Evolutionary conservation across 2,113 vertebrate species (phyloP), one percentile per base, ranked within the genome.

Genomic region (Gavia stellata): DNA sequence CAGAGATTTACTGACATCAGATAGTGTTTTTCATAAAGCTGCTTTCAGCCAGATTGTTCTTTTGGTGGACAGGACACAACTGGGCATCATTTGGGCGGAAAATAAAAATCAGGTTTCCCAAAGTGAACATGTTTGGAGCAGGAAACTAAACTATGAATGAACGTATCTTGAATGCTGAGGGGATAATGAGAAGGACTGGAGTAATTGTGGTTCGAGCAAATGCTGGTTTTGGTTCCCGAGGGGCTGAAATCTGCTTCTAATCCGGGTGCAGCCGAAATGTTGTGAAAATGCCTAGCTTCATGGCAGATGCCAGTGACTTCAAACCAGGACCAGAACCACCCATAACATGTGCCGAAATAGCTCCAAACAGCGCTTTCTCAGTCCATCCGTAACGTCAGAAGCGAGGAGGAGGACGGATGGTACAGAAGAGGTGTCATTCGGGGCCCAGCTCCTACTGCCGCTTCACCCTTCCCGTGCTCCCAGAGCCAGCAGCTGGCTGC

Each of bases 1-100:
- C 81, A 88, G 53, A 96, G 95, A 92, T 95, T 94, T 95, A 91
- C 92, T 92, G 92, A 85, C 91, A 95, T 94, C 89, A 96, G 94
- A 94, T 85, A 94, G 91, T 38, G 78, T 78, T 94, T 96, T 94
- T 91, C 92, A 91, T 82, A 92, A 88, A 91, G 84, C 89, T 94
- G 73, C 83, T 87, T 82, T 85, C 82, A 92, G 63, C 44, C 66
- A 72, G 72, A 85, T 45, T 86, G 74, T 80, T 77, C 92, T 82
- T 89, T 77, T 72, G 67, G 88, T 91, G 92, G 63, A 88, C 81
- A 80, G 66, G 45, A 87, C 94, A 90, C 45, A 92, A 95, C 81
- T 88, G 74, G 78, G 53, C 66, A 87, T 91, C 84, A 77, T 84
- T 61, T 82, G 62, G 38, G 62, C 10, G 33, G 86, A 95, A 94